phyloP scores from a whole-genome alignment of 2,113 vertebrate genomes.

The Macquaria australasica region DNA sequence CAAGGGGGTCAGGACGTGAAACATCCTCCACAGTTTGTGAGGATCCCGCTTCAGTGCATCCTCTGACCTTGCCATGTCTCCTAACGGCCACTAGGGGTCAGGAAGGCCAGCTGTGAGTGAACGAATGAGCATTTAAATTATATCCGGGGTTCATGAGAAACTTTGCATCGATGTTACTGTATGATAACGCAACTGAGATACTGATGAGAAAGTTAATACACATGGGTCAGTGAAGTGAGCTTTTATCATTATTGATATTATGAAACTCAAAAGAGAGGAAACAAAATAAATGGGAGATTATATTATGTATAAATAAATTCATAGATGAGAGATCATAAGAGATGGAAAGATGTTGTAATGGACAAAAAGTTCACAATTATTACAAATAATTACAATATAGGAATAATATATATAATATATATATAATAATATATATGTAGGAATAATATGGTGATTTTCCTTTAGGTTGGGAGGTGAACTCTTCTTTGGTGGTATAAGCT shows the following conservation, averaged over 20 bases:
- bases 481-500: background rate
- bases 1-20: too few species aligned
- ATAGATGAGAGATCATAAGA: background rate
- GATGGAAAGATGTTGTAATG: background rate
- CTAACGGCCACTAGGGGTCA: constrained; percentile 30
- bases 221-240: background rate
- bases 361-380: too few species aligned
- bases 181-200: background rate
- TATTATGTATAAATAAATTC: background rate
- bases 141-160: background rate
- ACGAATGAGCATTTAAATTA: background rate
- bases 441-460: background rate
- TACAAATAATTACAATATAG: background rate
- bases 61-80: background rate
- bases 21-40: background rate
- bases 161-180: background rate
- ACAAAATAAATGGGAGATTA: background rate
- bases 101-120: background rate
- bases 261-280: background rate
- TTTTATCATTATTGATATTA: too few species aligned
- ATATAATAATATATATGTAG: too few species aligned
- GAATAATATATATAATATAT: too few species aligned
- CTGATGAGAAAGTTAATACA: background rate
- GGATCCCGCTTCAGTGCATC: background rate
- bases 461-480: background rate